Evolutionary conservation across 1,140 invertebrate species (phyloP).

Genomic region (Drosophila lacteicornis): DNA sequence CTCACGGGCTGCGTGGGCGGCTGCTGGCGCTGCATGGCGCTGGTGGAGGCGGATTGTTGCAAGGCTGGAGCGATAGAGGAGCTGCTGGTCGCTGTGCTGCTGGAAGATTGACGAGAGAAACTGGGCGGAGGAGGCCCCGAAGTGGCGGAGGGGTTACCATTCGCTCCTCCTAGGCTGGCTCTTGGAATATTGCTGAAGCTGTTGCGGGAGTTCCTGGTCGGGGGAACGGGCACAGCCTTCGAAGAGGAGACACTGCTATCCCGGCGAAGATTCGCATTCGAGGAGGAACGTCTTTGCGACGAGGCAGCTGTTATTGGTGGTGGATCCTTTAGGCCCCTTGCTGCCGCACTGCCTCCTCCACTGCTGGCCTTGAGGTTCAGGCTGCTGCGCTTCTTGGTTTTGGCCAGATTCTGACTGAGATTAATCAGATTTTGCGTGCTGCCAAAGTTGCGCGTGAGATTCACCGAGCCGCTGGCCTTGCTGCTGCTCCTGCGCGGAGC

Average conservation of each 20-base stretch:
- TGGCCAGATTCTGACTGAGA: slow-evolving; percentile 74
- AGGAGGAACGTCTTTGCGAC: slow-evolving; percentile 69
- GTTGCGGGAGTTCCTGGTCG: slow-evolving; percentile 67
- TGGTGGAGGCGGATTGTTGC: slow-evolving; percentile 68
- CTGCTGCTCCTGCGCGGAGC: slow-evolving; percentile 67
- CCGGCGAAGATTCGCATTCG: slow-evolving; percentile 77
- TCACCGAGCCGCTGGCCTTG: slow-evolving; percentile 67
- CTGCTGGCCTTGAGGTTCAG: slow-evolving; percentile 71
- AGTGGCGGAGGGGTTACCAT: slow-evolving; percentile 2
- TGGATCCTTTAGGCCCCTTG: slow-evolving; percentile 70
- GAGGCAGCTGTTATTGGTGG: slow-evolving; percentile 22
- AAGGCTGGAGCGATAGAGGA: slow-evolving; percentile 41
- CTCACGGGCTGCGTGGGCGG: slow-evolving; percentile 46
- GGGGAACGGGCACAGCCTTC: slow-evolving; percentile 64
- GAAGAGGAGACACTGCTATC: slow-evolving; percentile 67
- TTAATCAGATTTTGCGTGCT: slow-evolving; percentile 83
- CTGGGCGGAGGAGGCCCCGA: slow-evolving; percentile 35
- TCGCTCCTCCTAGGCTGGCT: slow-evolving; percentile 61
- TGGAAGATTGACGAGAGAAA: slow-evolving; percentile 72
- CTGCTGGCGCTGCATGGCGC: slow-evolving; percentile 61
- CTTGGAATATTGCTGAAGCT: slow-evolving; percentile 84
- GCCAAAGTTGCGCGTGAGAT: slow-evolving; percentile 76
- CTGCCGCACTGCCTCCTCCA: slow-evolving; percentile 22
- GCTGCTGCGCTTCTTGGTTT: slow-evolving; percentile 82
- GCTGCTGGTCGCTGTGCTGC: slow-evolving; percentile 67